phyloP scores from a whole-genome alignment of 2,113 vertebrate species.

The Anarhynchus alexandrinus region DNA sequence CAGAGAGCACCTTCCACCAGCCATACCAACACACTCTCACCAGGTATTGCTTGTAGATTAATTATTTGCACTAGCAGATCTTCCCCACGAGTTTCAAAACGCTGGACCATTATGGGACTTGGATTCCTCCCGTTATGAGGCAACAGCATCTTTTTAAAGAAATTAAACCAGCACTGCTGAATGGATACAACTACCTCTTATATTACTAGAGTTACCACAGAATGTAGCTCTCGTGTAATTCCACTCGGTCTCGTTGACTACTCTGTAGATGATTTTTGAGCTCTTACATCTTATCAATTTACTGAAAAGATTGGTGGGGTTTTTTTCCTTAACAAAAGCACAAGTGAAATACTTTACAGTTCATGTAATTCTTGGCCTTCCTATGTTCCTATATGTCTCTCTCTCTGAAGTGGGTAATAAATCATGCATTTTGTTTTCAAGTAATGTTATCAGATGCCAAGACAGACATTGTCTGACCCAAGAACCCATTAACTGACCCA shows the following conservation, averaged over 20 bases:
- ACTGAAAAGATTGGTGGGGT: not conserved
- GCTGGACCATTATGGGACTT: not conserved
- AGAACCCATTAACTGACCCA: not conserved
- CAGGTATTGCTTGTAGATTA: too few species aligned
- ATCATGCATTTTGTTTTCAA: not conserved
- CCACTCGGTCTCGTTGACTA: not conserved
- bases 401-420: not conserved
- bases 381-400: not conserved
- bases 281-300: not conserved
- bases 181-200: not conserved
- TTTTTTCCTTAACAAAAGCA: not conserved
- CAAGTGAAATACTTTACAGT: not conserved
- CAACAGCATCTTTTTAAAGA: not conserved
- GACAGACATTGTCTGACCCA: not conserved
- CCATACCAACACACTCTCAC: rapidly evolving
- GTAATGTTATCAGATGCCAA: not conserved
- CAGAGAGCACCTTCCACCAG: not conserved
- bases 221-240: not conserved
- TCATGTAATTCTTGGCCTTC: not conserved
- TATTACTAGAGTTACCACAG: not conserved
- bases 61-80: not conserved
- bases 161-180: not conserved
- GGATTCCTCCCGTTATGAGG: not conserved
- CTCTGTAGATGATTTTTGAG: not conserved
- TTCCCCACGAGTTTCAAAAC: not conserved